Evolutionary conservation across 2,797 vertebrate species (phyloP).

Genomic region (Darevskia mixta): DNA sequence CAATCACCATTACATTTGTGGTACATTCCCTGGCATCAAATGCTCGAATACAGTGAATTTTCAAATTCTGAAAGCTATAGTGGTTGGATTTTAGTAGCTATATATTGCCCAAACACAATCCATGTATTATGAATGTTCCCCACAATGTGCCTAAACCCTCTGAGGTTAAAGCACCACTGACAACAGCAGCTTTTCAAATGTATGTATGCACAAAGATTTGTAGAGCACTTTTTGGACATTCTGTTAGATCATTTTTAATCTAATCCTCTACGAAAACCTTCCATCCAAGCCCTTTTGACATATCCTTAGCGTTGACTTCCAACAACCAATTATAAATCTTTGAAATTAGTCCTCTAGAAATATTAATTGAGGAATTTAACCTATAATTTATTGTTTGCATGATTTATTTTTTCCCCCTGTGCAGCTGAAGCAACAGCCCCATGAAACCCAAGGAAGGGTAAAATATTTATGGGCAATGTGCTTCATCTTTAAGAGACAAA

Average conservation of each 20-base stretch:
- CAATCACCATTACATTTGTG: no score
- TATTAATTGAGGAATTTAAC: constrained; percentile 20
- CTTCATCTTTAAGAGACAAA: constrained; percentile 36
- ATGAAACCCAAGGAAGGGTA: constrained; percentile 14
- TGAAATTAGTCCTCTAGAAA: constrained; percentile 15
- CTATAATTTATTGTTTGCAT: background rate
- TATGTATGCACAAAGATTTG: background rate
- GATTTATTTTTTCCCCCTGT: background rate
- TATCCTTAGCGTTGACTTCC: background rate
- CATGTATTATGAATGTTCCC: background rate
- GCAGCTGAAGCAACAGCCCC: background rate
- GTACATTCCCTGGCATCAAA: no score
- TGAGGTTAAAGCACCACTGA: background rate
- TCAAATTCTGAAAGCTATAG: no score
- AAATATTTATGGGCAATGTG: constrained; percentile 8
- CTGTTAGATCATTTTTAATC: background rate
- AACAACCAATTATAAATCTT: constrained; percentile 11
- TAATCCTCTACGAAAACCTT: background rate
- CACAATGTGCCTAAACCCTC: background rate
- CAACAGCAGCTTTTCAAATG: background rate
- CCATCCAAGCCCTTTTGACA: background rate
- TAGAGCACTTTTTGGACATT: background rate
- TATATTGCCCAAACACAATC: constrained; percentile 17
- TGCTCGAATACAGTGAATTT: no score
- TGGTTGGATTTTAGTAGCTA: no score